Percentiles rank a stretch among this genome's conserved stretches.
phyloP scores from a whole-genome alignment of 1,140 invertebrate genomes.

The Tetragonula clypearis region DNA sequence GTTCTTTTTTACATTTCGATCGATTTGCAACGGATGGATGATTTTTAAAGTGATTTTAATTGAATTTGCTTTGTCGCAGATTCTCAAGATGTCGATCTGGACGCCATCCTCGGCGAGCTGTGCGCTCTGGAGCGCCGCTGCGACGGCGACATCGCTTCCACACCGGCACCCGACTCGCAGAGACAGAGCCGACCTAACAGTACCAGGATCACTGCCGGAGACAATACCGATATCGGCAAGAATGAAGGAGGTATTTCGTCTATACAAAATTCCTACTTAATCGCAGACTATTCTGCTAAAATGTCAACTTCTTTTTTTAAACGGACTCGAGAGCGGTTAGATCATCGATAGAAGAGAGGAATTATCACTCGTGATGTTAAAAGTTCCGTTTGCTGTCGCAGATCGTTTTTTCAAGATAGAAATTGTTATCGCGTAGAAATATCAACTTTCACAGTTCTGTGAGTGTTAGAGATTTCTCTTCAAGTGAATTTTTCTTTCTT shows the following conservation, averaged over 20 bases:
- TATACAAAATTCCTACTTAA: neutral
- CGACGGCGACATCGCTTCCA: constrained; percentile 85
- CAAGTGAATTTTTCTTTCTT: too few relatives aligned
- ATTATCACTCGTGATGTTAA: too few relatives aligned
- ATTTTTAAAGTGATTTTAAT: neutral
- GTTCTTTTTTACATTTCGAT: neutral
- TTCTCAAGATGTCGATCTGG: constrained; percentile 96
- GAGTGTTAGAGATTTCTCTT: too few relatives aligned
- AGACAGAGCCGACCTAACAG: constrained; percentile 76
- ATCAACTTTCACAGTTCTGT: neutral
- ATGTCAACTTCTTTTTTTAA: neutral
- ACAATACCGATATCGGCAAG: constrained; percentile 77
- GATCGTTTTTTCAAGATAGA: neutral
- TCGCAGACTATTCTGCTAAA: neutral
- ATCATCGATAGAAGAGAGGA: neutral
- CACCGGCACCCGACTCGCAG: constrained; percentile 79
- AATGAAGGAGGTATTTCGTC: constrained; percentile 71
- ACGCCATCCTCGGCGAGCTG: constrained; percentile 96
- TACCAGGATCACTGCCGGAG: constrained; percentile 73
- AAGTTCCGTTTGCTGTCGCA: too few relatives aligned
- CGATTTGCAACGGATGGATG: too few relatives aligned
- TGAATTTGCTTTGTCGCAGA: constrained; percentile 82
- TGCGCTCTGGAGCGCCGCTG: constrained; percentile 93
- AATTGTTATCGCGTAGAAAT: neutral
- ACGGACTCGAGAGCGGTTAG: neutral